Evolutionary conservation across 1,140 invertebrate genomes (phyloP).

Genomic region (Drepana arcuata): DNA sequence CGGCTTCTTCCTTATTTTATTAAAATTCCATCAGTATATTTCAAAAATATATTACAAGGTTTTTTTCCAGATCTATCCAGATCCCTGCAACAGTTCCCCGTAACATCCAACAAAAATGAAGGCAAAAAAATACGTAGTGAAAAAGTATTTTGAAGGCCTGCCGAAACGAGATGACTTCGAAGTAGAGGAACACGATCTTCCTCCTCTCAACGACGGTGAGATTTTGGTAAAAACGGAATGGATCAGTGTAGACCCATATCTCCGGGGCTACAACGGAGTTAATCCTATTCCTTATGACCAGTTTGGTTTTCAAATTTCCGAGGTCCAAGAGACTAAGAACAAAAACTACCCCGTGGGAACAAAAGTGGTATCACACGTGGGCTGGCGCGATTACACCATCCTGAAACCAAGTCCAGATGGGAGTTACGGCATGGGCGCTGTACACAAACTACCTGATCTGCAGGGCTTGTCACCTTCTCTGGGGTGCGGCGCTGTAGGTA

Average conservation of each 20-base stretch:
- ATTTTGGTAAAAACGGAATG: conserved; percentile 54
- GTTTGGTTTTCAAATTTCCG: conserved; percentile 53
- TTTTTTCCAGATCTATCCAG: no score
- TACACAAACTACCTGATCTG: conserved; percentile 23
- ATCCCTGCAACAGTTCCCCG: no score
- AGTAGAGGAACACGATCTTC: conserved; percentile 39
- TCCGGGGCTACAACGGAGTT: conserved; percentile 22
- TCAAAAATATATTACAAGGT: no score
- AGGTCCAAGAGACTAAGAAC: conserved; percentile 35
- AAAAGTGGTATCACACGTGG: conserved; percentile 70
- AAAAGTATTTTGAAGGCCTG: conserved; percentile 32
- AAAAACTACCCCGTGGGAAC: conserved; percentile 72
- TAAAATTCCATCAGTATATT: no score
- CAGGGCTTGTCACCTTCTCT: conserved; percentile 17
- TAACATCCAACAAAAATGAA: no score
- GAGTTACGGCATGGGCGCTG: background rate
- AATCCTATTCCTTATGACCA: conserved; percentile 25
- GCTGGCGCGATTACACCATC: conserved; percentile 74
- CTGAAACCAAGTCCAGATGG: conserved; percentile 31
- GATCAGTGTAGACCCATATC: conserved; percentile 64
- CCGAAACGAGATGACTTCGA: conserved; percentile 40
- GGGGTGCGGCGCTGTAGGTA: conserved; percentile 27
- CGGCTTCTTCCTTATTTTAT: no score
- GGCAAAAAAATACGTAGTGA: conserved; percentile 31
- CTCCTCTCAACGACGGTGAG: conserved; percentile 29